Conservation (phyloP, 2,888 invertebrate genomes). For the Pterostichus madidus region DNA sequence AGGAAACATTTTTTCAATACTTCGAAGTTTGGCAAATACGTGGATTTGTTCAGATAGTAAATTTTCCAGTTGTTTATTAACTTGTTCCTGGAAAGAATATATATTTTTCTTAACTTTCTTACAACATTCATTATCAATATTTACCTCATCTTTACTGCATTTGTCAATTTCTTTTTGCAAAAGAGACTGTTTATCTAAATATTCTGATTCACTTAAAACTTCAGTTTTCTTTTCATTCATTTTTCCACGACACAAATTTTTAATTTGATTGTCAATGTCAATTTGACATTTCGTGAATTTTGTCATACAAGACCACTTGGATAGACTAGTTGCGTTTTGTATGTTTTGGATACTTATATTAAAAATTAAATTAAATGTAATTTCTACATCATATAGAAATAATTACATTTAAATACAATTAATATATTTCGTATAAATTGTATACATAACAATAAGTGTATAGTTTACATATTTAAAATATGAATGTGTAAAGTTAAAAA, state of each 20-base stretch:
- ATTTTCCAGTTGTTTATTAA: slow-evolving; percentile 85
- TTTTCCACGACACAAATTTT: slow-evolving; percentile 21
- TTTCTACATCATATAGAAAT: too few relatives aligned
- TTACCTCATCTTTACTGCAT: slow-evolving; percentile 81
- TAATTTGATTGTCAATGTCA: background rate
- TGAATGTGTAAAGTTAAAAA: background rate
- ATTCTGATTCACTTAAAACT: slow-evolving; percentile 69
- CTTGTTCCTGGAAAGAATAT: slow-evolving; percentile 80
- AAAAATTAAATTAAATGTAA: too few relatives aligned
- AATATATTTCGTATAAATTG: too few relatives aligned
- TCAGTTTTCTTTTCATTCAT: slow-evolving; percentile 41
- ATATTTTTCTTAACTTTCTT: background rate
- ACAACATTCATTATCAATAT: slow-evolving; percentile 58
- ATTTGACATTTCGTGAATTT: slow-evolving; percentile 3
- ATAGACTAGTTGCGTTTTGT: background rate
- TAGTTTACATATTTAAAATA: too few relatives aligned
- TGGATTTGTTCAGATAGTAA: slow-evolving; percentile 87
- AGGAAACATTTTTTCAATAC: slow-evolving; percentile 89
- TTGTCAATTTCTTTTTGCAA: slow-evolving; percentile 80
- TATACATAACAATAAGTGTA: too few relatives aligned
- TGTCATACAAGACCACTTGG: slow-evolving; percentile 22
- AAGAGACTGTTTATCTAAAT: slow-evolving; percentile 79
- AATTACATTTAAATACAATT: too few relatives aligned
- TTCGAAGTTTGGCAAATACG: slow-evolving; percentile 89
- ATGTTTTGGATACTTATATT: too few relatives aligned